Evolutionary conservation across 2,797 vertebrate species (phyloP).

Genomic region (Apodemus agrarius): DNA sequence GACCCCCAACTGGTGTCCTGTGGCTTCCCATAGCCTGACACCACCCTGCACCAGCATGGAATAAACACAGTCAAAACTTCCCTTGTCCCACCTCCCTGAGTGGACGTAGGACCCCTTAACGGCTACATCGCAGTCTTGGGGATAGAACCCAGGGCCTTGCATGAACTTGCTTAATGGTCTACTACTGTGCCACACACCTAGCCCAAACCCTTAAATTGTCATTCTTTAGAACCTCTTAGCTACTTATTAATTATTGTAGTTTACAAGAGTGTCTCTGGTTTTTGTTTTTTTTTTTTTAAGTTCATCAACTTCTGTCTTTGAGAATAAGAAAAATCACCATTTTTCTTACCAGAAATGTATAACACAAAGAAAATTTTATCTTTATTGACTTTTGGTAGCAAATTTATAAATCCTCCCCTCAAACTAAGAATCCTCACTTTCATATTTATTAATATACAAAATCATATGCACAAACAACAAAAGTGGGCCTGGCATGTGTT

Average conservation of each 20-base stretch:
- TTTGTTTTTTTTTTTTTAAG: constrained; percentile 56
- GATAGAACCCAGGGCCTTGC: background rate
- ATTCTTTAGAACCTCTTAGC: constrained; percentile 16
- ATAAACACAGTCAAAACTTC: too few species aligned
- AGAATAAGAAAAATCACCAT: constrained; percentile 28
- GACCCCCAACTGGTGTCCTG: too few species aligned
- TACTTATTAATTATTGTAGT: background rate
- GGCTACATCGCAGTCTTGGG: background rate
- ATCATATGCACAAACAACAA: background rate
- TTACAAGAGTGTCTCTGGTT: background rate
- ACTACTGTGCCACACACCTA: background rate
- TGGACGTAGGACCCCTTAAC: too few species aligned
- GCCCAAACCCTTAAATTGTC: background rate
- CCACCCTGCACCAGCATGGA: too few species aligned
- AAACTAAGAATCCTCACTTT: constrained; percentile 15
- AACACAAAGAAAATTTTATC: constrained; percentile 10
- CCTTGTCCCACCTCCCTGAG: too few species aligned
- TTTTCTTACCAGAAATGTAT: background rate
- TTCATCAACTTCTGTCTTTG: background rate
- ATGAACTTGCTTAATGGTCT: background rate
- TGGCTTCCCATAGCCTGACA: too few species aligned
- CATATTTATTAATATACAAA: background rate
- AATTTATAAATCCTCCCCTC: background rate
- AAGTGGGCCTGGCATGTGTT: background rate
- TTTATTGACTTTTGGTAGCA: background rate